Conservation (phyloP, 2,888 invertebrate genomes). For the Leptinotarsa rubiginosa region DNA sequence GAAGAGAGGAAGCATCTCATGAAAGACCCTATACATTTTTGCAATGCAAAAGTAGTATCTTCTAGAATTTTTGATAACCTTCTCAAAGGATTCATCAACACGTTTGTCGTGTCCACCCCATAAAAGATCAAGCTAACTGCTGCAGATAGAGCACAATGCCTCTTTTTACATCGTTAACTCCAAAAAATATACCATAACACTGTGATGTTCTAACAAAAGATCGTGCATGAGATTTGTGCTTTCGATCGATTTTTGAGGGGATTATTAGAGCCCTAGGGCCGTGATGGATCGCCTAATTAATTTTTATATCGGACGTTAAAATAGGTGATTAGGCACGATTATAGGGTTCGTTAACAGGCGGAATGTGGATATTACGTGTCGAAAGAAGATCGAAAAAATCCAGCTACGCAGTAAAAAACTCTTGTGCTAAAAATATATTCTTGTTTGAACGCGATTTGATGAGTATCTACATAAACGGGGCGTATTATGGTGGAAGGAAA, state of each 20-base stretch:
- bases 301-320: conserved; percentile 16
- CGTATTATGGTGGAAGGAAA: not conserved
- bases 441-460: not conserved
- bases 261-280: not conserved
- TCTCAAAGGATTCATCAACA: not conserved
- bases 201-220: conserved; percentile 14
- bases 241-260: conserved; percentile 1
- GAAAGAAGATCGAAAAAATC: not conserved
- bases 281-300: conserved; percentile 15
- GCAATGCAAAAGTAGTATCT: too few species aligned
- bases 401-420: not conserved
- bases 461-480: not conserved
- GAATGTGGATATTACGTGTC: conserved; percentile 1
- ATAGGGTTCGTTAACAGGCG: conserved; percentile 2
- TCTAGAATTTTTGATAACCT: too few species aligned
- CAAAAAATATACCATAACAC: conserved; percentile 5
- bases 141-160: conserved; percentile 15
- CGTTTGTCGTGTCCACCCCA: not conserved
- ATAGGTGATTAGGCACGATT: conserved; percentile 21
- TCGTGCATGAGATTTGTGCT: conserved; percentile 4
- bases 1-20: too few species aligned
- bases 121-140: not conserved
- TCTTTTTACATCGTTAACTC: conserved; percentile 15
- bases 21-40: too few species aligned
- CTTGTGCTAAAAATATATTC: not conserved